Conservation (phyloP, 2,797 vertebrate genomes). For the Gambelia wislizenii region DNA sequence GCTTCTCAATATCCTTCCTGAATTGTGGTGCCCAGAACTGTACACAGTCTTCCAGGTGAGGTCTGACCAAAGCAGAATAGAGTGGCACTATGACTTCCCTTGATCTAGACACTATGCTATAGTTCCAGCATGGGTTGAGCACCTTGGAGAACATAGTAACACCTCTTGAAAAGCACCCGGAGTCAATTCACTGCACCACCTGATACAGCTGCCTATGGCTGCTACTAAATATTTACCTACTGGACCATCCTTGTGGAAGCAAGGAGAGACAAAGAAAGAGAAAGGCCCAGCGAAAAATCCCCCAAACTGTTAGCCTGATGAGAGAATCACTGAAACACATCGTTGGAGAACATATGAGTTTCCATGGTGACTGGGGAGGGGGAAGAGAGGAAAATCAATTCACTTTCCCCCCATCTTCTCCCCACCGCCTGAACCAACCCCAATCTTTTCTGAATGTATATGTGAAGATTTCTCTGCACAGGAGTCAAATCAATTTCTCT, state of each 20-base stretch:
- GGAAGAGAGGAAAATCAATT: background rate
- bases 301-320: background rate
- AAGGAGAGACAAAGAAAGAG: background rate
- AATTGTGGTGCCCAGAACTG: no score
- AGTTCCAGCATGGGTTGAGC: no score
- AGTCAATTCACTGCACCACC: no score
- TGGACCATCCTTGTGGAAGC: background rate
- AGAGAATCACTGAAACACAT: background rate
- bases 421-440: background rate
- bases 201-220: no score
- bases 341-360: background rate
- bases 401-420: background rate
- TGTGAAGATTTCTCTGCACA: background rate
- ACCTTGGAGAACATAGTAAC: no score
- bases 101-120: no score
- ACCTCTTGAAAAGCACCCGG: no score
- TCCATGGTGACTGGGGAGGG: background rate
- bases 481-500: background rate
- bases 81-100: no score
- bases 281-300: background rate
- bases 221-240: no score
- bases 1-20: no score
- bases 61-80: no score
- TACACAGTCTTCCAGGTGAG: no score
- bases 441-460: background rate